Base-by-base conservation (phyloP, 2,888 invertebrate species). In the Leucozona laternaria region DNA sequence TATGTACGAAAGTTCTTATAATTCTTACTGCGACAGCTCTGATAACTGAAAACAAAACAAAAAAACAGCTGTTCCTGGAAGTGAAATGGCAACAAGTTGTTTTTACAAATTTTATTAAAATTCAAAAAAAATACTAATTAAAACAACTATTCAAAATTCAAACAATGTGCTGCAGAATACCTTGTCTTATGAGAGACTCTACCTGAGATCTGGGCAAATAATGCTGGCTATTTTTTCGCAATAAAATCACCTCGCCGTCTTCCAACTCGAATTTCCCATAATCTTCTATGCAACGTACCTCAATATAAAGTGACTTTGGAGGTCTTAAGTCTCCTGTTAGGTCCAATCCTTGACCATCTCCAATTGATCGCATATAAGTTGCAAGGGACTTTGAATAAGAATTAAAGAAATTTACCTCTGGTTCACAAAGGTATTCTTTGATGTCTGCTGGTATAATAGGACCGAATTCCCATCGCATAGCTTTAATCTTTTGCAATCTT, bases 391-490 rank as follows among this genome's bases (percentile, higher is more conserved):
- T 96, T 57, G 97, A 98, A 92, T 99, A 99, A 86, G 95, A 95
- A 71, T 96, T 95, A 90, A 98, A 98, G 96, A 98, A 99, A 79
- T 95, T 94, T 37, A 96, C 94, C 93, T 98, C 98, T 0, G 96
- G 95, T 90, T 96, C 95, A 68, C 96, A 96, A 48, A 98, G 93
- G 83, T 96, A 95, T 73, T 95, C 94, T 91, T 96, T 96, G 0
- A 98, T 95, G 91, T 98, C 98, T 0, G 95, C 92, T 0, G 99
- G 98, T 73, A 99, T 92, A 60, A 98, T 96, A 45, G 98, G 97
- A 0, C 99, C 99, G 91, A 98, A 97, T 90, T 98, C 97, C 99
- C 99, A 99, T 60, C 99, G 94, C 92, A 98, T 94, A n/a, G 96
- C 95, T 89, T 96, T 95, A 25, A 99, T 95, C 90, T 96, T 95